Conservation (phyloP, 2,797 vertebrate species). For the Xenentodon cancila region DNA sequence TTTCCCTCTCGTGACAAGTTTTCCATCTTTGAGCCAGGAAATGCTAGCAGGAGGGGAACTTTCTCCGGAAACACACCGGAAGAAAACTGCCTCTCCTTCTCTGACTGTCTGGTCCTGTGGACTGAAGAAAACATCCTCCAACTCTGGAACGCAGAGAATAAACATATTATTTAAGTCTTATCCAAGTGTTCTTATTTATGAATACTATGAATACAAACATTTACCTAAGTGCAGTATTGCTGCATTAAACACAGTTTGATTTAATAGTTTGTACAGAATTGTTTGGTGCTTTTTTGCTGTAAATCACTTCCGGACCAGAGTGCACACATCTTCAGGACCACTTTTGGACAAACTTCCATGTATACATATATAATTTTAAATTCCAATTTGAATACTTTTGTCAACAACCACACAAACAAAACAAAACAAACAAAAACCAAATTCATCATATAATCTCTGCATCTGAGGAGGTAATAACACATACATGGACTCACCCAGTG, state of each 20-base stretch:
- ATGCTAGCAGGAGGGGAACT: conserved; percentile 78
- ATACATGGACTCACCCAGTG: conserved; percentile 67
- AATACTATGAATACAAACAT: not conserved
- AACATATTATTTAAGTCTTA: not conserved
- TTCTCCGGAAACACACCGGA: conserved; percentile 85
- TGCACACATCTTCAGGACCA: no score
- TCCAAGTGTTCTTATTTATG: not conserved
- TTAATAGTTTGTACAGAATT: no score
- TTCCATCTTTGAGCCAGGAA: conserved; percentile 80
- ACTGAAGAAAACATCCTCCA: conserved; percentile 82
- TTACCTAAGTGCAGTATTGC: no score
- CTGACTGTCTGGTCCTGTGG: conserved; percentile 74
- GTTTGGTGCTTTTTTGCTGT: no score
- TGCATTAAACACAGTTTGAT: no score
- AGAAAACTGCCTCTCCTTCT: conserved; percentile 73
- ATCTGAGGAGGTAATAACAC: not conserved
- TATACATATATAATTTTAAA: no score
- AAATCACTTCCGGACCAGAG: no score
- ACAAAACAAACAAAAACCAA: not conserved
- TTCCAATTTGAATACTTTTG: no score
- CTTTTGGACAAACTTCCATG: no score
- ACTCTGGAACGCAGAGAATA: conserved; percentile 61
- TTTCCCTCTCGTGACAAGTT: conserved; percentile 61
- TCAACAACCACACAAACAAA: no score
- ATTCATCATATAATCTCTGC: not conserved